phyloP scores from a whole-genome alignment of 2,113 vertebrate species.

The Silurus asotus region DNA sequence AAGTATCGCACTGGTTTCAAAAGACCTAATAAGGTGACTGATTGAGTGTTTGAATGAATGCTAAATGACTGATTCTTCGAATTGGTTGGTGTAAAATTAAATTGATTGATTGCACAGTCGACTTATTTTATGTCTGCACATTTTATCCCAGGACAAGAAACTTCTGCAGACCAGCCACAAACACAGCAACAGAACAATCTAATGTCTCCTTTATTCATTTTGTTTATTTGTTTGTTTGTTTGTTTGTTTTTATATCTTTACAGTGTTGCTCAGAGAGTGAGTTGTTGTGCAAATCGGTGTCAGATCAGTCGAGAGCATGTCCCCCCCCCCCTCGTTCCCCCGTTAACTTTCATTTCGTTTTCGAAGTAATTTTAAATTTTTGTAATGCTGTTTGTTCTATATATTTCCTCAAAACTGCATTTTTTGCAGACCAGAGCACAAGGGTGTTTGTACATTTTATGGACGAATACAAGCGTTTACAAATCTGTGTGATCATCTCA shows the following conservation, averaged over 20 bases:
- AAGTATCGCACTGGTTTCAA: slow-evolving; percentile 11
- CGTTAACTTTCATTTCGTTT: slow-evolving; percentile 17
- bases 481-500: slow-evolving; percentile 35
- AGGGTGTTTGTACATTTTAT: slow-evolving; percentile 64
- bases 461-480: slow-evolving; percentile 35
- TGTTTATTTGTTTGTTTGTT: slow-evolving; percentile 55
- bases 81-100: slow-evolving; percentile 40
- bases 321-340: background rate
- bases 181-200: slow-evolving; percentile 74
- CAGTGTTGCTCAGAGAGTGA: slow-evolving; percentile 51
- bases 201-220: slow-evolving; percentile 52
- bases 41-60: slow-evolving; percentile 23
- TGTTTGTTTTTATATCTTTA: slow-evolving; percentile 51
- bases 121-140: slow-evolving; percentile 56
- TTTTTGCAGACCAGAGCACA: slow-evolving; percentile 73
- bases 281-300: slow-evolving; percentile 29
- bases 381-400: slow-evolving; percentile 57
- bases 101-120: slow-evolving; percentile 49
- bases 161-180: slow-evolving; percentile 56
- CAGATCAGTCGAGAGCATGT: slow-evolving; percentile 37
- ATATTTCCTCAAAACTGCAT: slow-evolving; percentile 59
- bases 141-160: slow-evolving; percentile 58
- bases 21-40: background rate
- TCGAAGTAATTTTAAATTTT: slow-evolving; percentile 54
- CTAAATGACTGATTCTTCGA: slow-evolving; percentile 45